Evolutionary conservation across 2,888 invertebrate species (phyloP), one percentile per base, ranked within the genome.

Genomic region (Agrotis puta): DNA sequence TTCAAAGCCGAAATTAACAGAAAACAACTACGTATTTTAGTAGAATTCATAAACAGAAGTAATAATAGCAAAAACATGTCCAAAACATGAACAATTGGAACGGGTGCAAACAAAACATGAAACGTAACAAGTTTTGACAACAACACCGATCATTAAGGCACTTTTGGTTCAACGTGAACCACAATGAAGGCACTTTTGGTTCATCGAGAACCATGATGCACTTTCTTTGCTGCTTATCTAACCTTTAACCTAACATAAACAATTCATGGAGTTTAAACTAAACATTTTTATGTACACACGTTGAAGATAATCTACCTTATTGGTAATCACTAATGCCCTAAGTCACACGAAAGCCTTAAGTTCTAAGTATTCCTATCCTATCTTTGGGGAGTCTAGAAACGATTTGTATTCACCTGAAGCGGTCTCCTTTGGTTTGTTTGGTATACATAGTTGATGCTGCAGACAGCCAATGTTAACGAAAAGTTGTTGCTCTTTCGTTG

Each of bases 141-240:
- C 92, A 93, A 92, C 88, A 92, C 95, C 95, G 95, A 93, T 89
- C 94, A 95, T 96, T 95, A 95, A 96, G 96, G 94, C 94, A 88
- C 86, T 90, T 84, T 83, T 69, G 66, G 85, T 84, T 81, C 81
- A 76, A 81, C 82, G 80, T 82, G 85, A 85, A 85, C 69, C 80
- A 70, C 54, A 7, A 33, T 33, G 33, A 95, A 96, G 96, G 94
- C 94, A 88, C 86, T 90, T 84, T 83, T 69, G 66, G 84, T 84
- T 81, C 81, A 76, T 79, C 82, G 80, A 82, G 85, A 86, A 85
- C 69, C 81, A 70, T 56, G 63, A 77, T 81, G 78, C 80, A 72
- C 71, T 59, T 73, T 74, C 58, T 67, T 79, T 82, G 51, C 66
- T 74, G 61, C 65, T 72, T 77, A 78, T 67, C 66, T 74, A 75